These are phyloP conservation scores for Athripsodes cinereus DNA, from an alignment of 2,888 invertebrate species.

Conservation along the genomic window DNA sequence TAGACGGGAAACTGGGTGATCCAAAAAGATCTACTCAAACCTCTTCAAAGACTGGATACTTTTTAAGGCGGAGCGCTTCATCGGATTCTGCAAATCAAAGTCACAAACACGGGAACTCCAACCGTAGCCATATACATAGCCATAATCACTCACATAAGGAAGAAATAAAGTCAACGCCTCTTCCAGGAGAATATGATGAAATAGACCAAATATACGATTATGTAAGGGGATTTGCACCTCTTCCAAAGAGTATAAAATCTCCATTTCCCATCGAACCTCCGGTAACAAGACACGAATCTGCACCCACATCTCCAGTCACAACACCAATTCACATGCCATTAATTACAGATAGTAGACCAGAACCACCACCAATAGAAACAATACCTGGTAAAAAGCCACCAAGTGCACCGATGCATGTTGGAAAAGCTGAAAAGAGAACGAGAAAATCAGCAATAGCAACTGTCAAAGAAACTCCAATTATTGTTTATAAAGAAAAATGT, in stretches of 20 bases:
- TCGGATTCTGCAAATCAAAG: constrained; percentile 62
- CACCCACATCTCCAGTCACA: constrained; percentile 50
- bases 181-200: constrained; percentile 84
- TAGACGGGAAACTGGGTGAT: constrained; percentile 76
- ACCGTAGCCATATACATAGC: constrained; percentile 50
- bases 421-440: constrained; percentile 68
- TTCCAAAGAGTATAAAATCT: constrained; percentile 73
- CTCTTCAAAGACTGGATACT: constrained; percentile 58
- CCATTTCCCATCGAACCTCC: constrained; percentile 50
- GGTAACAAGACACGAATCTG: constrained; percentile 47
- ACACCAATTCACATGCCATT: constrained; percentile 52
- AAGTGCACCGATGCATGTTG: constrained; percentile 35
- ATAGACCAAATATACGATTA: constrained; percentile 96
- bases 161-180: constrained; percentile 53
- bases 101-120: constrained; percentile 40
- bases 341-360: constrained; percentile 63
- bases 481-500: constrained; percentile 53
- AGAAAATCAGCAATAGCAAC: constrained; percentile 57
- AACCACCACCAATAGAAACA: constrained; percentile 88
- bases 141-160: constrained; percentile 51
- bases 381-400: constrained; percentile 76
- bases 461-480: constrained; percentile 50
- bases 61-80: constrained; percentile 70
- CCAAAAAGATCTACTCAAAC: constrained; percentile 45
- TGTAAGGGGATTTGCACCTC: constrained; percentile 85